A percentile compares a stretch with the other conserved stretches of the same genome.
Evolutionary conservation across 2,113 vertebrate genomes (phyloP).

Genomic region (Morone chrysops): DNA sequence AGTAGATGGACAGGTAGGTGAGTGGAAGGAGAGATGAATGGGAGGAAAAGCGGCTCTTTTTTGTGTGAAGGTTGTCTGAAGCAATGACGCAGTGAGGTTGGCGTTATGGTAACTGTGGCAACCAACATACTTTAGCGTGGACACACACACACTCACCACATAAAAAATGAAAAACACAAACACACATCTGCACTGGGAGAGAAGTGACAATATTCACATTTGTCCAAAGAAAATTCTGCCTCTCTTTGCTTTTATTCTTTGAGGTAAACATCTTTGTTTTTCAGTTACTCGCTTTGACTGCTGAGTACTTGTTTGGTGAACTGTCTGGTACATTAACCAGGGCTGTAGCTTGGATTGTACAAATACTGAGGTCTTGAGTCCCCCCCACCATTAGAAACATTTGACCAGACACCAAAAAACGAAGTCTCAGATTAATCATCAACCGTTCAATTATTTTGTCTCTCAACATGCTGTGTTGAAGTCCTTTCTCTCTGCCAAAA

Average conservation of each 20-base stretch:
- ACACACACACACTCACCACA: conserved; percentile 22
- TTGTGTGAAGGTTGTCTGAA: conserved; percentile 74
- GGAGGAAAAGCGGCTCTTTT: conserved; percentile 50
- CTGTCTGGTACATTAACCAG: conserved; percentile 7
- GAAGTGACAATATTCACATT: conserved; percentile 56
- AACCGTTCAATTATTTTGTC: not conserved
- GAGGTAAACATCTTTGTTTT: conserved; percentile 50
- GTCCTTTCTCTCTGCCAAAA: not conserved
- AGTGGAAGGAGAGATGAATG: conserved; percentile 59
- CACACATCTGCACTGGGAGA: conserved; percentile 57
- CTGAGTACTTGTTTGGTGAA: conserved; percentile 10
- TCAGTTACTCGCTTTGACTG: conserved; percentile 12
- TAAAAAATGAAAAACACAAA: conserved; percentile 57
- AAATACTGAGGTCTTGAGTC: not conserved
- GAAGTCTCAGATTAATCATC: not conserved
- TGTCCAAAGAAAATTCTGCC: not conserved
- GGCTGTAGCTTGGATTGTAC: not conserved
- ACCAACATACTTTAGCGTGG: conserved; percentile 62
- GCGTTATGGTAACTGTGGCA: conserved; percentile 81
- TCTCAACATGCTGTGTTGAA: not conserved
- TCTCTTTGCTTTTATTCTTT: conserved; percentile 55
- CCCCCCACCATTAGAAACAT: not conserved
- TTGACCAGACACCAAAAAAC: not conserved
- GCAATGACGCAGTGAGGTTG: conserved; percentile 78
- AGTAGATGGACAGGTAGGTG: conserved; percentile 52